Evolutionary conservation across 2,113 vertebrate species (phyloP), one percentile per base, ranked within the genome.

Genomic region (Pelvicachromis taeniatus): DNA sequence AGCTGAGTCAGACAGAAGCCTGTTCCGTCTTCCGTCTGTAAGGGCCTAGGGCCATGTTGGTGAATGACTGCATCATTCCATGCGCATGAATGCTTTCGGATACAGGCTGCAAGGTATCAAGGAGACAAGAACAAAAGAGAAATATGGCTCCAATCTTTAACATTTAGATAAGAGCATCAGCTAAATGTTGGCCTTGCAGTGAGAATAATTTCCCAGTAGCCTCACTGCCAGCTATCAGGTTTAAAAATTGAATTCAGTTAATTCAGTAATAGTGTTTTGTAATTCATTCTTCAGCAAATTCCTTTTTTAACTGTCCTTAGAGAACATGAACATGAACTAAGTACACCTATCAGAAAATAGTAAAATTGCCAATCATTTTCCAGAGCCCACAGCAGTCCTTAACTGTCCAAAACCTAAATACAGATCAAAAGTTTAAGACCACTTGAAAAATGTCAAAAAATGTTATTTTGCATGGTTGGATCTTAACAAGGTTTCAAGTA

Each of bases 1-100:
- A 89, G 91, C 90, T 86, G 86, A 92, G 94, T 92, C 90, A 89
- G 92, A 86, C 89, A 88, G 84, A 91, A 90, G 91, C 65, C 77
- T 83, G 56, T 88, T 85, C 87, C 29, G 40, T 70, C 77, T 68
- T 91, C 87, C 85, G 40, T 92, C 91, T 84, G 78, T 42, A 21
- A 83, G 87, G 83, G 87, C 90, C 61, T 82, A 54, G 93, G 93
- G 92, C 95, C 94, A 95, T 77, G 63, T 61, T 42, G 77, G 88
- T 83, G 50, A 85, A 92, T 89, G 83, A 81, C 70, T 70, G 88
- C 89, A 85, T 78, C 81, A 38, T 59, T 84, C 52, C 13, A 26
- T 89, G 89, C 82, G 59, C 94, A 91, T 90, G 90, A 86, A 58
- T 87, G 87, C 87, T 80, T 87, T 56, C 56, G 13, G 83, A 91